phyloP scores from a whole-genome alignment of 2,797 vertebrate genomes.

The Crocodylus rhombifer region DNA sequence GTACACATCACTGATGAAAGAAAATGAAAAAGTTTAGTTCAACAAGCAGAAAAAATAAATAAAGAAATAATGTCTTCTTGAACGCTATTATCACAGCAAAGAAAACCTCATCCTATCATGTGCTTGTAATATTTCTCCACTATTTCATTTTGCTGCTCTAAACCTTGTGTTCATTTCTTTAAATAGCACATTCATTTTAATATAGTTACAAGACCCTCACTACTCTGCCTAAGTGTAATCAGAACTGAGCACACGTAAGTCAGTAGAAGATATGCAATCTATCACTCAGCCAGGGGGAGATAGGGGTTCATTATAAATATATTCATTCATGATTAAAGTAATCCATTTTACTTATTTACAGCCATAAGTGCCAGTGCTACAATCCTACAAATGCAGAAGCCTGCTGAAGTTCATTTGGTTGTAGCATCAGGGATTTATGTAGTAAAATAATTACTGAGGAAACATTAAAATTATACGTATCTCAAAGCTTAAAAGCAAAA shows the following conservation, averaged over 20 bases:
- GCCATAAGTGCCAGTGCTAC: not conserved
- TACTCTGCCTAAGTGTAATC: constrained; percentile 24
- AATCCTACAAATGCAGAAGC: not conserved
- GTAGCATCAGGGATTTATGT: not conserved
- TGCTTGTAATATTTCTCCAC: not conserved
- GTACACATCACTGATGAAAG: not conserved
- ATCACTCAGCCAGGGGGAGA: not conserved
- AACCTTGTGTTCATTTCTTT: constrained; percentile 39
- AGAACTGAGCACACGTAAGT: constrained; percentile 36
- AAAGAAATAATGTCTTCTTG: not conserved
- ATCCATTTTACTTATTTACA: not conserved
- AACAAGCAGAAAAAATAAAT: not conserved
- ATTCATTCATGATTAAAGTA: not conserved
- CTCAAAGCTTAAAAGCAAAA: not conserved
- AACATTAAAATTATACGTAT: not conserved
- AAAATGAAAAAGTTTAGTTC: not conserved
- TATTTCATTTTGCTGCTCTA: not conserved
- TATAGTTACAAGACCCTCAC: constrained; percentile 32
- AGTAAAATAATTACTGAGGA: not conserved
- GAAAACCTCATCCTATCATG: not conserved
- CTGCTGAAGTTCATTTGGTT: constrained; percentile 45
- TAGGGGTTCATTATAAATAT: constrained; percentile 35
- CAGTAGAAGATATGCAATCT: constrained; percentile 34
- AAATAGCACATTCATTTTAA: constrained; percentile 49
- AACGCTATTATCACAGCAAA: not conserved